These are phyloP conservation scores for Chondrilla cf. caribensis DNA, from an alignment of 37 sponge, comb jelly and placozoan species.

Conservation along the genomic window DNA sequence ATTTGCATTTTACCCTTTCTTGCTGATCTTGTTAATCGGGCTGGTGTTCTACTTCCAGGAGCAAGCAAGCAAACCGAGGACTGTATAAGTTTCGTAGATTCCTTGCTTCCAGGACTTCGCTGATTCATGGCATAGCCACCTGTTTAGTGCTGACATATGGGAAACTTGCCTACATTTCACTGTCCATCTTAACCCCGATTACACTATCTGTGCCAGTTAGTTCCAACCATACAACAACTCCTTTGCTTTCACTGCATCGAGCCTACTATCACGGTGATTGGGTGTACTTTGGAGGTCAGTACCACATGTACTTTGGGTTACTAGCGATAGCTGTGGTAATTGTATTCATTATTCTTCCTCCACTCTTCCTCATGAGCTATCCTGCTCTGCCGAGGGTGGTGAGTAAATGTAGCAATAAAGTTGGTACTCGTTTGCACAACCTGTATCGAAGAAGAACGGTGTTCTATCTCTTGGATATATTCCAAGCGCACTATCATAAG, in stretches of 20 bases:
- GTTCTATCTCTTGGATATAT: neutral
- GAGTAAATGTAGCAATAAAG: neutral
- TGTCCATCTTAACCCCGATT: neutral
- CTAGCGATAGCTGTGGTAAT: neutral
- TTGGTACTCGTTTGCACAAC: neutral
- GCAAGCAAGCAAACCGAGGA: neutral
- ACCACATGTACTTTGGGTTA: neutral
- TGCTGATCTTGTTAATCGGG: neutral
- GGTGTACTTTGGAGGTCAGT: neutral
- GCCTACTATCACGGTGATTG: neutral
- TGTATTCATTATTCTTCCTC: neutral
- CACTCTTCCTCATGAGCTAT: neutral
- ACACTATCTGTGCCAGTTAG: neutral
- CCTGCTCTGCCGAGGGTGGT: neutral
- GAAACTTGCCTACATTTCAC: neutral
- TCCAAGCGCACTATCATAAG: slow-evolving; percentile 11
- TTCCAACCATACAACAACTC: too few relatives aligned
- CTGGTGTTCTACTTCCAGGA: slow-evolving; percentile 11
- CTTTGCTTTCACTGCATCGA: neutral
- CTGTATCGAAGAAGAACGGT: neutral
- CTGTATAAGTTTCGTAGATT: neutral
- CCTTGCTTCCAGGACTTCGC: neutral
- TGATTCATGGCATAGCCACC: neutral
- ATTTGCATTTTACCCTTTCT: slow-evolving; percentile 42
- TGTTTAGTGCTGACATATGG: slow-evolving; percentile 15